Conservation (phyloP, 1,140 invertebrate species). For the Hetaerina americana region DNA sequence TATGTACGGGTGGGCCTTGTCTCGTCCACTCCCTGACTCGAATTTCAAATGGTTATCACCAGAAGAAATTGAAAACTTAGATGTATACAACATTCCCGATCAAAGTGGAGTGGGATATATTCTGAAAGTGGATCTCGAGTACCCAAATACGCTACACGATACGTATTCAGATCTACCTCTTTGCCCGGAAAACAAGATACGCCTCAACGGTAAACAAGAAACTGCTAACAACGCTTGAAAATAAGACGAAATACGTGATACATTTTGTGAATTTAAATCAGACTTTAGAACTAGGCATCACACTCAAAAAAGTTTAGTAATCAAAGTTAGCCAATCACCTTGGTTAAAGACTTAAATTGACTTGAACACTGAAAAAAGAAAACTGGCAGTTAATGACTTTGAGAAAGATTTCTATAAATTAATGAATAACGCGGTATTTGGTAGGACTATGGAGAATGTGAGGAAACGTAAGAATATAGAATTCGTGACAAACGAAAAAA, state of each 20-base stretch:
- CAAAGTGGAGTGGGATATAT: conserved; percentile 30
- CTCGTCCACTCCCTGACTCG: neutral
- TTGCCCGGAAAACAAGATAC: conserved; percentile 27
- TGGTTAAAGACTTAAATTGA: no score
- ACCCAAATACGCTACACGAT: conserved; percentile 32
- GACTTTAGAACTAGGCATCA: neutral
- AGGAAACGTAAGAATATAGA: no score
- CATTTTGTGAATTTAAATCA: neutral
- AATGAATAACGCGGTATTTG: no score
- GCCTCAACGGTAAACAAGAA: conserved; percentile 17
- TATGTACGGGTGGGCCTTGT: neutral
- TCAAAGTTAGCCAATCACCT: no score
- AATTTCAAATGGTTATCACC: neutral
- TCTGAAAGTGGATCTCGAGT: conserved; percentile 30
- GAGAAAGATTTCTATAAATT: no score
- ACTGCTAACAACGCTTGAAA: conserved; percentile 9
- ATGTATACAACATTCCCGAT: neutral
- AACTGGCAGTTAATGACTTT: no score
- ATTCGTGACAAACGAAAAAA: no score
- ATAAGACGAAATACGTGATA: neutral
- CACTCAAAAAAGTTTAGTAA: neutral
- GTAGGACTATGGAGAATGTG: no score
- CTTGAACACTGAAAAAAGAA: no score
- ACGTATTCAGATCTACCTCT: conserved; percentile 35
- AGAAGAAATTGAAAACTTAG: neutral